Evolutionary conservation across 2,888 invertebrate species (phyloP).

Genomic region (Ptycholaimellus sp.): DNA sequence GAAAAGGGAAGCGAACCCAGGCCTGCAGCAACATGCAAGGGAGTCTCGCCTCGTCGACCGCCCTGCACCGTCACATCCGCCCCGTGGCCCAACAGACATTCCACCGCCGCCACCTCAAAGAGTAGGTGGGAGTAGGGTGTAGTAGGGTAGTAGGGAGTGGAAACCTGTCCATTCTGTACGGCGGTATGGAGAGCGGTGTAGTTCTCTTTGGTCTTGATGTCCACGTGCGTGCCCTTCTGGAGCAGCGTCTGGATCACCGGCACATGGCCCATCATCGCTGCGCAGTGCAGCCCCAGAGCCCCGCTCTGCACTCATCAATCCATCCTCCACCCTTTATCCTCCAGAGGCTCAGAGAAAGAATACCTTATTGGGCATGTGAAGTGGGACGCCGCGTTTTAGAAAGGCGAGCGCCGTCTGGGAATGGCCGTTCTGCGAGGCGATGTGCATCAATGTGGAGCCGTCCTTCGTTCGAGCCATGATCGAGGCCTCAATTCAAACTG

Average conservation of each 20-base stretch:
- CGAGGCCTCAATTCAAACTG: not conserved
- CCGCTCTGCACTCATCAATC: constrained; percentile 39
- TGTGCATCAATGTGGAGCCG: constrained; percentile 92
- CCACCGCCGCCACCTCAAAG: constrained; percentile 46
- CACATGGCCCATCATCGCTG: constrained; percentile 82
- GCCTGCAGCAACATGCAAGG: constrained; percentile 91
- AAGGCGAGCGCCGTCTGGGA: constrained; percentile 94
- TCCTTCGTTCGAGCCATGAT: constrained; percentile 34
- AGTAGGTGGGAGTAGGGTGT: not conserved
- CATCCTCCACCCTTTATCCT: not conserved
- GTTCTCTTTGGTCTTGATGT: constrained; percentile 84
- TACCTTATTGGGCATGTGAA: constrained; percentile 89
- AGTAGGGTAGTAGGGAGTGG: constrained; percentile 31
- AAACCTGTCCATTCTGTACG: constrained; percentile 36
- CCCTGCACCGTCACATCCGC: constrained; percentile 83
- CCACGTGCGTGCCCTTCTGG: constrained; percentile 72
- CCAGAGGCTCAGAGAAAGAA: too few species aligned
- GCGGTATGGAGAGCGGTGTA: constrained; percentile 93
- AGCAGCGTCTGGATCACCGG: constrained; percentile 65
- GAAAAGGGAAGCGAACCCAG: too few species aligned
- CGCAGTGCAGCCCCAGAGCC: constrained; percentile 86
- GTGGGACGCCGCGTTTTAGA: constrained; percentile 88
- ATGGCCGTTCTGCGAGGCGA: constrained; percentile 84
- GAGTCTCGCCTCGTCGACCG: constrained; percentile 52
- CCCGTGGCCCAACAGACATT: constrained; percentile 77